These are phyloP conservation scores for Oreohelix idahoensis DNA, from an alignment of 1,140 invertebrate genomes.

Conservation along the genomic window DNA sequence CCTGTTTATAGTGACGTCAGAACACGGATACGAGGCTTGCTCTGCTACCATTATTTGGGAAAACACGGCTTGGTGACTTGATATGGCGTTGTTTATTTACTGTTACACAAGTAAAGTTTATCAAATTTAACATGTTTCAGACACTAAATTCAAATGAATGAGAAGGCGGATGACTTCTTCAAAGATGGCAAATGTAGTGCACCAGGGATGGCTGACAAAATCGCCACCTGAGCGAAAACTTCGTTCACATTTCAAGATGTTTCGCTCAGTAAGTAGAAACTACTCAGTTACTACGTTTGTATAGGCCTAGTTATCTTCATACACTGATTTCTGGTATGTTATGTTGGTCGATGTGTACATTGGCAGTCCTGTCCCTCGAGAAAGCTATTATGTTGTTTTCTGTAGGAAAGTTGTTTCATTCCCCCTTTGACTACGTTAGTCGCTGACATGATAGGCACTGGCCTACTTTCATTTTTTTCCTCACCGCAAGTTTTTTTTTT, in stretches of 20 bases:
- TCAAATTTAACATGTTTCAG: background rate
- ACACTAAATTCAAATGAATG: slow-evolving; percentile 30
- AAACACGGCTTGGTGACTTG: background rate
- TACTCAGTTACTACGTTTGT: no score
- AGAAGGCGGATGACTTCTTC: slow-evolving; percentile 13
- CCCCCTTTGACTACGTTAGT: no score
- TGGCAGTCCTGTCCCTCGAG: no score
- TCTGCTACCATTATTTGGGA: background rate
- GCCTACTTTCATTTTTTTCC: no score
- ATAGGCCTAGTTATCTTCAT: no score
- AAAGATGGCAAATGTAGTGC: slow-evolving; percentile 59
- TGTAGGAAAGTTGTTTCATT: no score
- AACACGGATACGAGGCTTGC: background rate
- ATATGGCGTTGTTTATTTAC: background rate
- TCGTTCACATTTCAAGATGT: slow-evolving; percentile 63
- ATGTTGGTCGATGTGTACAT: no score
- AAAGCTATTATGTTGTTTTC: no score
- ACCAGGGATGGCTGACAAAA: slow-evolving; percentile 69
- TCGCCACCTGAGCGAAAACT: slow-evolving; percentile 67
- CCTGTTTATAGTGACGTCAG: background rate
- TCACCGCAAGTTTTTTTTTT: no score
- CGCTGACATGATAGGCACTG: no score
- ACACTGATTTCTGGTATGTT: no score
- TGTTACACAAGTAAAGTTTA: background rate
- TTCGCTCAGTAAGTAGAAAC: slow-evolving; percentile 67